Conservation (phyloP, 2,113 vertebrate species). For the Lophura nycthemera region DNA sequence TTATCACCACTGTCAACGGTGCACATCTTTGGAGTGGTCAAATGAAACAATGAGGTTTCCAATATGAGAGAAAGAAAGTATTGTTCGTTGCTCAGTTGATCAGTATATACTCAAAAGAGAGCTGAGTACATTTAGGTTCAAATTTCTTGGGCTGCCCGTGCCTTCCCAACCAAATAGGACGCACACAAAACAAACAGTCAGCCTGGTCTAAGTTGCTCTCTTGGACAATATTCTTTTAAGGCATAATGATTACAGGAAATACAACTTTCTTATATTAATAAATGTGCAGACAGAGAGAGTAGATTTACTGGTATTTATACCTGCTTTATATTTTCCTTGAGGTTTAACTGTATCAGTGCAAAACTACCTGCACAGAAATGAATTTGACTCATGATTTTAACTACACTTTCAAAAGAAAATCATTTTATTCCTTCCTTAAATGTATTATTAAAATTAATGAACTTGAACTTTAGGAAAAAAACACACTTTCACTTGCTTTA, state of each 20-base stretch:
- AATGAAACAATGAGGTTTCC: background rate
- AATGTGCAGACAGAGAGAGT: background rate
- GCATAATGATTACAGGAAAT: background rate
- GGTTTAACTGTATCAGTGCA: background rate
- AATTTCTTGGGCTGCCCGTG: background rate
- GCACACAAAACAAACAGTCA: background rate
- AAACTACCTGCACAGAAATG: background rate
- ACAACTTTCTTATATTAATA: background rate
- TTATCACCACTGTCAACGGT: background rate
- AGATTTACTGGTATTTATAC: background rate
- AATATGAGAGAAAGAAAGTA: background rate
- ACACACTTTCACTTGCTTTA: background rate
- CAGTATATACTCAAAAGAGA: background rate
- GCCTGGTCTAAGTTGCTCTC: background rate
- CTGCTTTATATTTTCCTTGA: background rate
- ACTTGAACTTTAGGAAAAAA: background rate
- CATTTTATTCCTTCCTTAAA: background rate
- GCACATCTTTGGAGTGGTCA: background rate
- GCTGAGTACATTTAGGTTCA: background rate
- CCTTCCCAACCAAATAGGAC: rapidly evolving
- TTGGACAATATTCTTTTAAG: background rate
- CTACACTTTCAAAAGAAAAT: background rate
- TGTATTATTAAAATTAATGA: background rate
- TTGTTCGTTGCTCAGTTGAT: background rate
- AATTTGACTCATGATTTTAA: background rate